Evolutionary conservation across 1,140 invertebrate genomes (phyloP).

Genomic region (Hypsibius dujardini): DNA sequence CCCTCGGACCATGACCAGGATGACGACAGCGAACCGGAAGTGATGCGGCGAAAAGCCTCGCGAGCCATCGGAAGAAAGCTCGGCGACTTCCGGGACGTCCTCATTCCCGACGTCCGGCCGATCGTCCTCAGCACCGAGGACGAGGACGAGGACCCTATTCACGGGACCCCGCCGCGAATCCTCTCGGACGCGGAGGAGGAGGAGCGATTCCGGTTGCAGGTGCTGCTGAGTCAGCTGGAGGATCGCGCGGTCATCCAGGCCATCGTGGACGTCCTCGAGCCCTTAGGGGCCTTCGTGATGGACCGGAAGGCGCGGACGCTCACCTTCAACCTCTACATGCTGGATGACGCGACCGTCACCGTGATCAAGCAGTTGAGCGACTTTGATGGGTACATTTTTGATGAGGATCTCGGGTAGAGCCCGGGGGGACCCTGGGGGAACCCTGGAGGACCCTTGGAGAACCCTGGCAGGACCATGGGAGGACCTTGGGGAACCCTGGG

Average conservation of each 20-base stretch:
- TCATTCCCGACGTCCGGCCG: not conserved
- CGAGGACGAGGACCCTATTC: not conserved
- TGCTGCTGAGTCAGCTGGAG: not conserved
- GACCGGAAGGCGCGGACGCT: conserved; percentile 3
- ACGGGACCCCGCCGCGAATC: not conserved
- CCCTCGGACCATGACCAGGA: not conserved
- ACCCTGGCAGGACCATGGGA: too few species aligned
- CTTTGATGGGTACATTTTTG: not conserved
- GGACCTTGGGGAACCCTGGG: too few species aligned
- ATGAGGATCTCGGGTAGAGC: not conserved
- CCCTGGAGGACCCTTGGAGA: too few species aligned
- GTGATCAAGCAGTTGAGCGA: not conserved
- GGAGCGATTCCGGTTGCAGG: not conserved
- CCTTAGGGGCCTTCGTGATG: not conserved
- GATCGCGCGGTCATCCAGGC: not conserved
- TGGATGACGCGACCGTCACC: not conserved
- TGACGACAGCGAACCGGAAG: too few species aligned
- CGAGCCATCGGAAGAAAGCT: too few species aligned
- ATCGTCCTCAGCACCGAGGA: not conserved
- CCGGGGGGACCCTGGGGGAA: too few species aligned
- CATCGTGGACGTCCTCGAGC: not conserved
- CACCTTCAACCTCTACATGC: conserved; percentile 1
- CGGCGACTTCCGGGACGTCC: not conserved
- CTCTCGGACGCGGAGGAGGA: not conserved
- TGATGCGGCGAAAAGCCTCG: too few species aligned